Evolutionary conservation across 1,140 invertebrate species (phyloP).

Genomic region (Formica exsecta): DNA sequence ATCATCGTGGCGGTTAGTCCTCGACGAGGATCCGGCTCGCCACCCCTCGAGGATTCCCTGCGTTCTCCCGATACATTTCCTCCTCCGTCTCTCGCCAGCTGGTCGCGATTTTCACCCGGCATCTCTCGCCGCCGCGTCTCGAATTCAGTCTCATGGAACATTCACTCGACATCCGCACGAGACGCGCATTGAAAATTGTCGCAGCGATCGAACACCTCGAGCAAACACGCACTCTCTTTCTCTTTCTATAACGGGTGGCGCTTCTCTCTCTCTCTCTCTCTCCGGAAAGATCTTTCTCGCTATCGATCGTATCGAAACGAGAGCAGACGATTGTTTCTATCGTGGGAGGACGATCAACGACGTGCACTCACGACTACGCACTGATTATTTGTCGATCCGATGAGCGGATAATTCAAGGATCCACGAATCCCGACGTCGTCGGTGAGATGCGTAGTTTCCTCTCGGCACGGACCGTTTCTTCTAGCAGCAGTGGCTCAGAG

Average conservation of each 20-base stretch:
- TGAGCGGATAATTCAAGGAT: slow-evolving; percentile 6
- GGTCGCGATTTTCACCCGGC: slow-evolving; percentile 62
- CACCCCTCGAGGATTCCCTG: slow-evolving; percentile 26
- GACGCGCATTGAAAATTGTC: slow-evolving; percentile 32
- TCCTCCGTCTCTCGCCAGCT: slow-evolving; percentile 21
- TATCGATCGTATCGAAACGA: slow-evolving; percentile 44
- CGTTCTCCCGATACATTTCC: slow-evolving; percentile 22
- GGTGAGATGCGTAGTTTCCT: slow-evolving; percentile 1
- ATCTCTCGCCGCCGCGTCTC: slow-evolving; percentile 46
- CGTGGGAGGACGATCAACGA: neutral
- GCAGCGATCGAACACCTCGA: slow-evolving; percentile 17
- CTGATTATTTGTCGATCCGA: neutral
- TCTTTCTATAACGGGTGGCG: neutral
- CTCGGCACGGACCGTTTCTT: slow-evolving; percentile 31
- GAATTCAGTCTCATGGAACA: slow-evolving; percentile 32
- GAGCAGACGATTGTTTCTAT: neutral
- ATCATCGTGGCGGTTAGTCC: slow-evolving; percentile 75
- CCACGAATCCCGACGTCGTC: neutral
- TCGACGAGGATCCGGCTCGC: slow-evolving; percentile 38
- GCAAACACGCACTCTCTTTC: neutral
- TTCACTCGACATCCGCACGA: slow-evolving; percentile 13
- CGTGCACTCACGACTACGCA: slow-evolving; percentile 37
- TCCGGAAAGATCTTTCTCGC: slow-evolving; percentile 7
- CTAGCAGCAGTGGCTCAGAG: slow-evolving; percentile 32
- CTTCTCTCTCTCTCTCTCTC: slow-evolving; percentile 12